Evolutionary conservation across 2,113 vertebrate species (phyloP).

Genomic region (Lepisosteus osseus): DNA sequence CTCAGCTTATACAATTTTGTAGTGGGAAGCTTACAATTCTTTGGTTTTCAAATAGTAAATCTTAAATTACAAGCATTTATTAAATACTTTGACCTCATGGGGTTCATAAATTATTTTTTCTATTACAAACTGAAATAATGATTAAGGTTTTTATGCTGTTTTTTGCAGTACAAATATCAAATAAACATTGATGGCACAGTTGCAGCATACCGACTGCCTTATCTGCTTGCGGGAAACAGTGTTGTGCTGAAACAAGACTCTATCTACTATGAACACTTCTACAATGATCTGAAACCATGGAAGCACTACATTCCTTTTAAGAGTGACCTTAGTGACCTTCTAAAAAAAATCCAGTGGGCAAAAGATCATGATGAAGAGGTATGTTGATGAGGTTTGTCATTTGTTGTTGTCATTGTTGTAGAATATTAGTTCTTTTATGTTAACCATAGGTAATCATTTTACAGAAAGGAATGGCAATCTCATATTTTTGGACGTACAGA

Average conservation of each 20-base stretch:
- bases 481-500: no score
- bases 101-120: no score
- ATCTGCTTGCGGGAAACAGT: slow-evolving; percentile 88
- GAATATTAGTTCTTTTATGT: background rate
- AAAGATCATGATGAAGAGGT: slow-evolving; percentile 90
- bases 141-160: slow-evolving; percentile 14
- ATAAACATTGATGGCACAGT: slow-evolving; percentile 96
- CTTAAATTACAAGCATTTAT: no score
- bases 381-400: background rate
- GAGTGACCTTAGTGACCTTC: slow-evolving; percentile 85
- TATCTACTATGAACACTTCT: slow-evolving; percentile 94
- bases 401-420: background rate
- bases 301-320: slow-evolving; percentile 90
- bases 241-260: slow-evolving; percentile 97
- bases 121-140: background rate
- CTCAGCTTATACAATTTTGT: no score
- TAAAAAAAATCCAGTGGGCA: slow-evolving; percentile 91
- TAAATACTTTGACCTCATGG: no score
- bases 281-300: slow-evolving; percentile 85
- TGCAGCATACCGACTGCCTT: slow-evolving; percentile 90
- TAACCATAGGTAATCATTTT: no score
- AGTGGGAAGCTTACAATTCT: no score
- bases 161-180: slow-evolving; percentile 89
- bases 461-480: no score
- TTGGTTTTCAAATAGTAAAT: no score